Percentiles rank a stretch among this genome's conserved stretches.
Evolutionary conservation across 2,888 invertebrate genomes (phyloP).

Genomic region (Campoplex nolae): DNA sequence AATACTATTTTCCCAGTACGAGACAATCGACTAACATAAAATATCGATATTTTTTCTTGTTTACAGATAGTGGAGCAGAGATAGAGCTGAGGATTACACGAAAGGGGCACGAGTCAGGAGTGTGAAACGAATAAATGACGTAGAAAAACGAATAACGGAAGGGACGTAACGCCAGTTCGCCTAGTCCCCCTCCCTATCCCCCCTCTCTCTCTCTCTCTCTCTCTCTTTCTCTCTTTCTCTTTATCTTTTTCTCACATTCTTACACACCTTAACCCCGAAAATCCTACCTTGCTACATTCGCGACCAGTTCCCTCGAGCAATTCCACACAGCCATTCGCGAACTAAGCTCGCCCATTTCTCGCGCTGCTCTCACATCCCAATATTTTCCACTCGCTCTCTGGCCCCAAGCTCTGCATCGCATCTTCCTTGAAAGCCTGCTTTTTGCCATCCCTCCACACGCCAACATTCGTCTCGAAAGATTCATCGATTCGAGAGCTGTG

Average conservation of each 20-base stretch:
- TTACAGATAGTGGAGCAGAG: constrained; percentile 80
- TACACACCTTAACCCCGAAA: constrained; percentile 70
- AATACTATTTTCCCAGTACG: not conserved
- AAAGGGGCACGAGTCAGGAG: constrained; percentile 81
- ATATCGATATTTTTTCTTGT: constrained; percentile 76
- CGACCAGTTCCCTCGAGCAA: constrained; percentile 67
- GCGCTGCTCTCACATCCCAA: constrained; percentile 71
- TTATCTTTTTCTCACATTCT: constrained; percentile 69
- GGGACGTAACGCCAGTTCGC: constrained; percentile 83
- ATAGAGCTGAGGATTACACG: constrained; percentile 73
- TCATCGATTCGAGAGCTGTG: constrained; percentile 13
- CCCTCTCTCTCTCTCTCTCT: constrained; percentile 77
- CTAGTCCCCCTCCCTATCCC: constrained; percentile 81
- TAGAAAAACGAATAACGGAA: constrained; percentile 82
- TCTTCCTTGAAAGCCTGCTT: constrained; percentile 39
- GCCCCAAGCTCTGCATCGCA: constrained; percentile 56
- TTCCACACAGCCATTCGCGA: constrained; percentile 66
- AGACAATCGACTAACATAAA: constrained; percentile 13
- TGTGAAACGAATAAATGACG: constrained; percentile 83
- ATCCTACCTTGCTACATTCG: constrained; percentile 67
- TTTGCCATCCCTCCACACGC: constrained; percentile 12
- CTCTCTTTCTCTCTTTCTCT: constrained; percentile 72
- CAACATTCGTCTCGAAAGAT: constrained; percentile 11
- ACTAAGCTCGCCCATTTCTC: constrained; percentile 57
- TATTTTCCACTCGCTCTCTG: constrained; percentile 63